A percentile compares a stretch with the other conserved stretches of the same genome.
Conservation (phyloP, 2,113 vertebrate genomes). For the Burhinus oedicnemus region DNA sequence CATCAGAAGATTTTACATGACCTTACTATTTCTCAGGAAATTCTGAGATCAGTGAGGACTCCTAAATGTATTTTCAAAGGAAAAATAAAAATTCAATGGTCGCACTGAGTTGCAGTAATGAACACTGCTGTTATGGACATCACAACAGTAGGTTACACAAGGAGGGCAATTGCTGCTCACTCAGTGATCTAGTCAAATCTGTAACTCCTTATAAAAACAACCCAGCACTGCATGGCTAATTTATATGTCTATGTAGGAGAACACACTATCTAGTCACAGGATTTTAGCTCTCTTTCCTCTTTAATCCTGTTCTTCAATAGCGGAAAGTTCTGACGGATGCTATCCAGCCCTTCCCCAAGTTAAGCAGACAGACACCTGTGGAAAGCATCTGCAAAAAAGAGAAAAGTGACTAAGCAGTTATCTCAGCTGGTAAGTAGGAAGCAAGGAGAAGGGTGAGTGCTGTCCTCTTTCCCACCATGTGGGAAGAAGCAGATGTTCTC, state of each 20-base stretch:
- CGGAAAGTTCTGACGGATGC: not conserved
- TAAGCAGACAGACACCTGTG: not conserved
- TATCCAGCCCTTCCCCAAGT: not conserved
- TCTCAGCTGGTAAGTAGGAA: not conserved
- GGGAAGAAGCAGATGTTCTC: not conserved
- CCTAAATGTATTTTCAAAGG: not conserved
- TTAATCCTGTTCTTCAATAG: not conserved
- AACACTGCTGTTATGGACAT: not conserved
- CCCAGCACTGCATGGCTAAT: not conserved
- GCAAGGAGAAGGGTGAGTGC: not conserved
- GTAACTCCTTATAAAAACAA: not conserved
- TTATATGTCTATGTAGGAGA: not conserved
- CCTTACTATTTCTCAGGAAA: not conserved
- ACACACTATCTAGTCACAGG: not conserved
- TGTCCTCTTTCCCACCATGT: accelerated
- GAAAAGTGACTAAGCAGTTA: not conserved
- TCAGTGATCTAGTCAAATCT: not conserved
- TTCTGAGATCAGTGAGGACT: not conserved
- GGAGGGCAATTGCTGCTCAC: not conserved
- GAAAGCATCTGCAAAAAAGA: not conserved
- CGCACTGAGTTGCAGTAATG: not conserved
- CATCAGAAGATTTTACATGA: not conserved
- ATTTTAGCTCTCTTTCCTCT: not conserved
- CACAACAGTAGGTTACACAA: not conserved
- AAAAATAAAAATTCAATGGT: not conserved